Conservation (phyloP, 2,888 invertebrate species). For the Dermolepida albohirtum region DNA sequence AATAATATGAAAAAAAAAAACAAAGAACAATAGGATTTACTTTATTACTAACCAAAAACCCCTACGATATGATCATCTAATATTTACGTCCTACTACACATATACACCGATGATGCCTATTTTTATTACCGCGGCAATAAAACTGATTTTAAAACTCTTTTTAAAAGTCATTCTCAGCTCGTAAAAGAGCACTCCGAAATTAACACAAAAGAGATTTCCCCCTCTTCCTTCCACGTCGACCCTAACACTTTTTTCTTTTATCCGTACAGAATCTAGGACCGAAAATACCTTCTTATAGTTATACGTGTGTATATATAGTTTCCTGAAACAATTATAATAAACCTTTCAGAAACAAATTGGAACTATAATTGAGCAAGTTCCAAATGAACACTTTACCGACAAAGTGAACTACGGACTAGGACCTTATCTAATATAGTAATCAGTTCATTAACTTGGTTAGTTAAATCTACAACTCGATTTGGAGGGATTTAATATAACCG, state of each 20-base stretch:
- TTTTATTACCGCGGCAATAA: slow-evolving; percentile 16
- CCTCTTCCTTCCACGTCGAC: background rate
- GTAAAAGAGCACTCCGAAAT: slow-evolving; percentile 31
- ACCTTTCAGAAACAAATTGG: slow-evolving; percentile 41
- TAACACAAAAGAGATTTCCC: slow-evolving; percentile 7
- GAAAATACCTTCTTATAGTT: slow-evolving; percentile 10
- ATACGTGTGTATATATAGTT: slow-evolving; percentile 17
- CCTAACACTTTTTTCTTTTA: slow-evolving; percentile 4
- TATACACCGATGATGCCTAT: slow-evolving; percentile 7
- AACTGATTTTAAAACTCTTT: slow-evolving; percentile 23
- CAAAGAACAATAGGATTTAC: background rate
- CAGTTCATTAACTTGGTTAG: slow-evolving; percentile 40
- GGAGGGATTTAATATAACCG: slow-evolving; percentile 1
- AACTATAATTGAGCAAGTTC: slow-evolving; percentile 35
- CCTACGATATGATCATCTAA: slow-evolving; percentile 4
- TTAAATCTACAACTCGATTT: slow-evolving; percentile 25
- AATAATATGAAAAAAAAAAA: too few species aligned
- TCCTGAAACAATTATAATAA: slow-evolving; percentile 37
- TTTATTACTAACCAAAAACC: slow-evolving; percentile 7
- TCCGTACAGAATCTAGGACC: slow-evolving; percentile 4
- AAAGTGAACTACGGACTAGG: slow-evolving; percentile 11
- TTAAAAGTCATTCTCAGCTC: slow-evolving; percentile 27
- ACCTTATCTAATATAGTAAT: slow-evolving; percentile 36
- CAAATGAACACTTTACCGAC: slow-evolving; percentile 17
- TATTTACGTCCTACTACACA: slow-evolving; percentile 18